Evolutionary conservation across 2,888 invertebrate species (phyloP).

Genomic region (Heliconius hortense): DNA sequence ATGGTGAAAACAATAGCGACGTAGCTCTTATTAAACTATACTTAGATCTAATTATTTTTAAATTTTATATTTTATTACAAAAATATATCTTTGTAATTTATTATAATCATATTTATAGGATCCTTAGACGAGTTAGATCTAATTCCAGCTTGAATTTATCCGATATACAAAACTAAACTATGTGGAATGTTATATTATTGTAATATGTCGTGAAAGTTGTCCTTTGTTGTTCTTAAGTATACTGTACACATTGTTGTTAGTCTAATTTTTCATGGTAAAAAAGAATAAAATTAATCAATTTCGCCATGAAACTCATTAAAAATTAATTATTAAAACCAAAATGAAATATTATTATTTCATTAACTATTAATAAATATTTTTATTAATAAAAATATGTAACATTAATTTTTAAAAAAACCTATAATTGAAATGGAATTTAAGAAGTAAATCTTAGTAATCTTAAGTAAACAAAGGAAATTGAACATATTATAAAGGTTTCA

Average conservation of each 20-base stretch:
- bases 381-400: too few species aligned
- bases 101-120: slow-evolving; percentile 3
- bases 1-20: slow-evolving; percentile 7
- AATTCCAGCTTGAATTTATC: slow-evolving; percentile 31
- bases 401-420: too few species aligned
- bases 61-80: slow-evolving; percentile 17
- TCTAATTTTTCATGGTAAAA: background rate
- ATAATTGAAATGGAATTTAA: background rate
- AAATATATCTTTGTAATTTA: slow-evolving; percentile 23
- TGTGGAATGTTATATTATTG: slow-evolving; percentile 1
- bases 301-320: background rate
- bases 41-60: slow-evolving; percentile 7
- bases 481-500: background rate
- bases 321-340: background rate
- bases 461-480: background rate
- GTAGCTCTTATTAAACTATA: slow-evolving; percentile 29
- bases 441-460: background rate
- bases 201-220: background rate
- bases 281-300: too few species aligned
- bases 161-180: slow-evolving; percentile 3
- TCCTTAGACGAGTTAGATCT: slow-evolving; percentile 25
- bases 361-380: too few species aligned
- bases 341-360: background rate
- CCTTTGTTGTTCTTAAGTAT: background rate
- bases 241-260: background rate